Conservation (phyloP, 2,888 invertebrate genomes). For the Melinopterus prodromus region DNA sequence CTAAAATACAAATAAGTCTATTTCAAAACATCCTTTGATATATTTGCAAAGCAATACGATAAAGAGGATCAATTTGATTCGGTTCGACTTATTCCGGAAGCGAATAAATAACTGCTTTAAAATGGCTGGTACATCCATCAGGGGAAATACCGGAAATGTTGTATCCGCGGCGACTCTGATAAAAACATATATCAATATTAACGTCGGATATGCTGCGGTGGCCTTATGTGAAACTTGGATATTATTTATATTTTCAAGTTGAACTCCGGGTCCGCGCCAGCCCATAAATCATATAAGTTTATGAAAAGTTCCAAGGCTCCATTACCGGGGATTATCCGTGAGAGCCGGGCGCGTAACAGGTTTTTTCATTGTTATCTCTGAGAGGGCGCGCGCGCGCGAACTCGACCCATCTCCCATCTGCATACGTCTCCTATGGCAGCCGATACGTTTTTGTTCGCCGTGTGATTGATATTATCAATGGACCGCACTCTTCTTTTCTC, state of each 20-base stretch:
- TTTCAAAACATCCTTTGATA: neutral
- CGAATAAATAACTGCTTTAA: neutral
- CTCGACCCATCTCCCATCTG: neutral
- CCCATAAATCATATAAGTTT: slow-evolving; percentile 4
- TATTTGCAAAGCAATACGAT: neutral
- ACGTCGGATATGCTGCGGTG: slow-evolving; percentile 44
- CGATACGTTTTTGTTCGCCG: neutral
- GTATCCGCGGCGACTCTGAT: neutral
- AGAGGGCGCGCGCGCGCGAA: neutral
- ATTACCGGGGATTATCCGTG: neutral
- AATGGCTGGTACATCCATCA: neutral
- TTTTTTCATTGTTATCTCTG: neutral
- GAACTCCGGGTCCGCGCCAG: neutral
- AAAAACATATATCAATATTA: slow-evolving; percentile 43
- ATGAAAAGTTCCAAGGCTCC: neutral
- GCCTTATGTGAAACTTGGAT: slow-evolving; percentile 48
- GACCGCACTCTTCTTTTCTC: neutral
- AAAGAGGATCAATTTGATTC: neutral
- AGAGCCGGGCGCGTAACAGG: neutral
- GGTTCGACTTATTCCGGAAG: neutral
- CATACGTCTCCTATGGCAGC: neutral
- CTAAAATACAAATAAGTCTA: too few species aligned
- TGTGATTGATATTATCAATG: neutral
- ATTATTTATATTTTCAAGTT: slow-evolving; percentile 54
- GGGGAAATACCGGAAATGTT: neutral